Evolutionary conservation across 1,140 invertebrate species (phyloP).

Genomic region (Sarcophaga peregrina): DNA sequence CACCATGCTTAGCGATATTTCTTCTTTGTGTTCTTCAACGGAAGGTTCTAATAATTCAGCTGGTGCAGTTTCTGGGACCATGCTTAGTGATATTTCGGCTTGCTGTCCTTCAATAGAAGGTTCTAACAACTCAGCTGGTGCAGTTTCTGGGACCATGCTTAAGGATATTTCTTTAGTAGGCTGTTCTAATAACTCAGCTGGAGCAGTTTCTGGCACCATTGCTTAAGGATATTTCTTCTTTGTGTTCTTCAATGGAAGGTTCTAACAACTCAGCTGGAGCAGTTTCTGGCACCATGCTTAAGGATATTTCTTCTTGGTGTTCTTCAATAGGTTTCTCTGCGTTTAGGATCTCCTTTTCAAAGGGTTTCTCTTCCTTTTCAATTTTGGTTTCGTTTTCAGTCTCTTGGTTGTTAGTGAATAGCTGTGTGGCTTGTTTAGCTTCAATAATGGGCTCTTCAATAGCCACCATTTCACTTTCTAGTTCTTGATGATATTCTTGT

Average conservation of each 20-base stretch:
- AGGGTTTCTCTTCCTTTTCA: background rate
- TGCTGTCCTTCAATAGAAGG: background rate
- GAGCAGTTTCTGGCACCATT: conserved; percentile 14
- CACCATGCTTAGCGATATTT: background rate
- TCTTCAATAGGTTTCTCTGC: background rate
- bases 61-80: conserved; percentile 9
- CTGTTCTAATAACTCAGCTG: background rate
- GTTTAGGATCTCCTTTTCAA: background rate
- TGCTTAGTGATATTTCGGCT: background rate
- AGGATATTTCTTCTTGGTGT: background rate
- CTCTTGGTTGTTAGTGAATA: background rate
- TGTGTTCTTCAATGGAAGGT: background rate
- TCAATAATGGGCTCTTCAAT: background rate
- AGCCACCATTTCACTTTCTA: conserved; percentile 2
- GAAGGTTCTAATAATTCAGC: background rate
- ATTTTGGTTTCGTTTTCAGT: conserved; percentile 1
- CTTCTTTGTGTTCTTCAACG: background rate
- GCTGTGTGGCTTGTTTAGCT: background rate
- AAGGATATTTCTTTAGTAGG: background rate
- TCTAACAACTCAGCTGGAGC: background rate
- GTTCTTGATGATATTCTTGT: background rate
- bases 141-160: conserved; percentile 1
- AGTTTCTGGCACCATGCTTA: conserved; percentile 1
- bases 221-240: background rate
- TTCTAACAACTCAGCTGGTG: background rate